Base-by-base conservation (phyloP, 2,888 invertebrate genomes). In the Podabrus alpinus region DNA sequence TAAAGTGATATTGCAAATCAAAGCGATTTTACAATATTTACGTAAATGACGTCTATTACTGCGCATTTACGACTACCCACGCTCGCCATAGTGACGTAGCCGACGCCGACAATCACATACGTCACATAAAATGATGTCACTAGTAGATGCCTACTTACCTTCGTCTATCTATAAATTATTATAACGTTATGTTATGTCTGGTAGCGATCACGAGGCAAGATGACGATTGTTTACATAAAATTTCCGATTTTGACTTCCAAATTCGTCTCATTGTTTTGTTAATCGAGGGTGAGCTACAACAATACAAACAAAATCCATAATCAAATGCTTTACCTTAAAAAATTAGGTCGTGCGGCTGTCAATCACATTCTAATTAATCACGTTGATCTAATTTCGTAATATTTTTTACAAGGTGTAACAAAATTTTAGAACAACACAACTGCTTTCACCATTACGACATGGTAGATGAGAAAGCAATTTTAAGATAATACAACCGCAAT, bases 31-130 rank as follows among this genome's bases (percentile, higher is more conserved):
- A 76, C 78, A 79, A 79, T 77, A 76, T 79, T 76, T 79, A 79
- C 78, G 72, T 78, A 74, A 76, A 78, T 71, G 75, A 73, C 76
- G 78, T 78, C 74, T 73, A 68, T 77, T 68, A 66, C 74, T 78
- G 78, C 80, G 80, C 79, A 78, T 75, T 78, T 76, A 77, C 66
- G 75, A 74, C 75, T 79, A 74, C 80, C 80, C 74, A 81, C 80
- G 76, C 77, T 75, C 77, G 75, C 69, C 75, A 70, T 73, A 72
- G 73, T 81, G 81, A 81, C 80, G 81, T 80, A 80, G 64, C 69
- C 73, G 77, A 75, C 77, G 73, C 72, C 76, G 77, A 75, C 77
- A 76, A 77, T 71, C 59, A 66, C 66, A 68, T 73, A 78, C 79
- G 80, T 79, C 80, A 80, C 72, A 71, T 69, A 72, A 45, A 69